A percentile compares a stretch with the other conserved stretches of the same genome.
Conservation (phyloP, 1,140 invertebrate species). For the Stenopsyche tienmushanensis region DNA sequence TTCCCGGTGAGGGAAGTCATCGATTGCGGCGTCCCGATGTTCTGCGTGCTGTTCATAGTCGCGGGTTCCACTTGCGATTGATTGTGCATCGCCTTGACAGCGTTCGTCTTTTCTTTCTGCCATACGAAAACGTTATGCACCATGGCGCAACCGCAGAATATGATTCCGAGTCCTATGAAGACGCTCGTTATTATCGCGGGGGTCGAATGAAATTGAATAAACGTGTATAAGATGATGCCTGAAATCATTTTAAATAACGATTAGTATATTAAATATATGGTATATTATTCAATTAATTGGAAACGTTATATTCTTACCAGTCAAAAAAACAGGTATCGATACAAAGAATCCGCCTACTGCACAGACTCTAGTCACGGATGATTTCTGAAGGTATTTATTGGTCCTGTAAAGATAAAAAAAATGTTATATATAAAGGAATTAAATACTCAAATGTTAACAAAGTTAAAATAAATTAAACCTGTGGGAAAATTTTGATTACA, state of each 20-base stretch:
- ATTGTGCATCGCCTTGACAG: slow-evolving; percentile 51
- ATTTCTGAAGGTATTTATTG: slow-evolving; percentile 88
- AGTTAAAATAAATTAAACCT: too few relatives aligned
- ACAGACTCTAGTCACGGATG: slow-evolving; percentile 84
- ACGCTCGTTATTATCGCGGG: slow-evolving; percentile 87
- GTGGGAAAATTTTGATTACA: too few relatives aligned
- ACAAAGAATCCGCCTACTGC: slow-evolving; percentile 91
- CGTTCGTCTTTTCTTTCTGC: slow-evolving; percentile 80
- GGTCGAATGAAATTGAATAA: slow-evolving; percentile 88
- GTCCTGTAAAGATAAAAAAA: slow-evolving; percentile 66
- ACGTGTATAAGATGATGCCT: slow-evolving; percentile 91
- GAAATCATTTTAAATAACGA: slow-evolving; percentile 46
- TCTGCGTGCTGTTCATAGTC: slow-evolving; percentile 37
- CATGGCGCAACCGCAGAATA: slow-evolving; percentile 90
- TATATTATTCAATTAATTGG: slow-evolving; percentile 4
- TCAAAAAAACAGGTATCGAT: slow-evolving; percentile 90
- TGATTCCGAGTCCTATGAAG: slow-evolving; percentile 83
- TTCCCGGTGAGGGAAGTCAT: slow-evolving; percentile 41
- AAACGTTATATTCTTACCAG: slow-evolving; percentile 63
- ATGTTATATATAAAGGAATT: too few relatives aligned
- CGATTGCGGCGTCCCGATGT: slow-evolving; percentile 30
- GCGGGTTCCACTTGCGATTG: slow-evolving; percentile 43
- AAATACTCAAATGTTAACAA: too few relatives aligned
- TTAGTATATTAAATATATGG: background rate
- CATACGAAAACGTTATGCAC: slow-evolving; percentile 93